Evolutionary conservation across 2,113 vertebrate genomes (phyloP).

Genomic region (Campylomormyrus tamandua): DNA sequence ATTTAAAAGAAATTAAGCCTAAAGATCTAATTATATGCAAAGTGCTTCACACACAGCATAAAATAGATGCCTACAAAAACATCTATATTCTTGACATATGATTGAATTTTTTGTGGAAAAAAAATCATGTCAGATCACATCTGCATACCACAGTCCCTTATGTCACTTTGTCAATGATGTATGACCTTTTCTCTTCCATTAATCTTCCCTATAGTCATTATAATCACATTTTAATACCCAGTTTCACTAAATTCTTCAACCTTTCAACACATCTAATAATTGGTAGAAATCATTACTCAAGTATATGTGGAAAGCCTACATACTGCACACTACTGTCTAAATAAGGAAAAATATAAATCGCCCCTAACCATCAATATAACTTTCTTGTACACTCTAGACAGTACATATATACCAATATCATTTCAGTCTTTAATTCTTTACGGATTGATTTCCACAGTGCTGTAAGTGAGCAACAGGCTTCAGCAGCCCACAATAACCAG

Average conservation of each 20-base stretch:
- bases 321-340: background rate
- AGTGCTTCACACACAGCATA: constrained; percentile 11
- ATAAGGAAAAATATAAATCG: background rate
- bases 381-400: background rate
- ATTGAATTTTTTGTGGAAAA: constrained; percentile 15
- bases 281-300: constrained; percentile 5
- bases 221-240: constrained; percentile 24
- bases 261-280: constrained; percentile 28
- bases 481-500: background rate
- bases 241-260: constrained; percentile 15
- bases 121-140: constrained; percentile 27
- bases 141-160: constrained; percentile 25
- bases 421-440: background rate
- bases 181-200: constrained; percentile 24
- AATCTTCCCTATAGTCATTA: constrained; percentile 25
- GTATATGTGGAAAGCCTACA: background rate
- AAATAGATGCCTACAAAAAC: constrained; percentile 24
- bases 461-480: background rate
- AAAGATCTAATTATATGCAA: constrained; percentile 1
- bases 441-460: background rate
- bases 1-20: background rate
- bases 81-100: constrained; percentile 18
- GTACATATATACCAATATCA: background rate
- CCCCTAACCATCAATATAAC: background rate
- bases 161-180: constrained; percentile 25